Evolutionary conservation across 2,797 vertebrate species (phyloP), one percentile per base, ranked within the genome.

Genomic region (Acanthurus tractus): DNA sequence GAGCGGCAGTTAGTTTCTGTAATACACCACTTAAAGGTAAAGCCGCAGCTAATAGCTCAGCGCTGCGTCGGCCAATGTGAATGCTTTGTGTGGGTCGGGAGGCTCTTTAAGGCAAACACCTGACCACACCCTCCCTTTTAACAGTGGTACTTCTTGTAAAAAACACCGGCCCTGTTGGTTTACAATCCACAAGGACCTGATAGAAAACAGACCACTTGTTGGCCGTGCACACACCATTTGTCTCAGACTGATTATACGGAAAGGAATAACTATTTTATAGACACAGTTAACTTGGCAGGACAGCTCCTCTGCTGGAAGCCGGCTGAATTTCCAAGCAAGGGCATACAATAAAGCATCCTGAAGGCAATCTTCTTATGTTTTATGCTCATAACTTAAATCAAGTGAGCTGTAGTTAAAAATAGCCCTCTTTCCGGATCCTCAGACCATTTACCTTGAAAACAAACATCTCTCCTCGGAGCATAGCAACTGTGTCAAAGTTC

Each of bases 391-490:
- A 69, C 6, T 14, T 55, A 36, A n/a, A 62, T 17, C 0, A 36
- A 23, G 40, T 1, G 44, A 46, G 12, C 8, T 15, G 38, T 11
- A 44, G 29, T 50, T 59, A 34, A 49, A 63, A 52, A 63, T 5
- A 1, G 1, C n/a, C 8, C 0, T 4, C 3, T 20, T 61, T 22
- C 9, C n/a, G 15, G 15, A 68, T 17, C 13, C 0, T 13, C 0
- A 49, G 46, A 20, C 1, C 20, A 15, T 77, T 90, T 87, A 98
- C 98, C 97, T 99, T 99, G 84, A 99, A 99, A 40, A 99, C 97
- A 76, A 99, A 99, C 98, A 99, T 99, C 88, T 99, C 98, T 83
- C 98, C 98, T 2, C 98, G 95, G 63, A 99, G 96, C 93, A 99
- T 93, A 0, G 97, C 96, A 70, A 99, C 97, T 0, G 96, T 96